Evolutionary conservation across 2,797 vertebrate genomes (phyloP), one percentile per base, ranked within the genome.

Genomic region (Columba guinea): DNA sequence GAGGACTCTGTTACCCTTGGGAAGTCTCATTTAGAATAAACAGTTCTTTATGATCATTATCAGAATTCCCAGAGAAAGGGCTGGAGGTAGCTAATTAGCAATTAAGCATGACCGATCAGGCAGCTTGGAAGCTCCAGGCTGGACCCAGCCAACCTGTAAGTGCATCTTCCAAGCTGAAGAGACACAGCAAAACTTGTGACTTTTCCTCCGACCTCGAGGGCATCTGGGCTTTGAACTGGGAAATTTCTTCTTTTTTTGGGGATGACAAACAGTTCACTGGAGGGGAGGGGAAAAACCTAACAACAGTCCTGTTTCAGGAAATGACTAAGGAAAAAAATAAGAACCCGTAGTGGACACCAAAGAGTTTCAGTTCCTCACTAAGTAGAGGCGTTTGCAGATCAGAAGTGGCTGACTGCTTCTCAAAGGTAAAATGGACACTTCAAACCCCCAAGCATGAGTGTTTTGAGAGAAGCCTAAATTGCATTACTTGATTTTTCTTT

Each of bases 11-110:
- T 95, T 96, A 92, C 83, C 88, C 94, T 96, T 34, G 28, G 87
- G 95, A 96, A 84, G 90, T 84, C 79, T 93, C 71, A 75, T 91
- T 90, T 96, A 91, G 84, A 94, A 94, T 97, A 97, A 97, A 97
- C 84, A 96, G 76, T 87, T 91, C 81, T 93, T 95, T 84, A 70
- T 85, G 87, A 82, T 74, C 73, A 79, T 91, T 88, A 91, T 74
- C 32, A 13, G 70, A 81, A 94, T 65, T 94, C 70, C 73, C 84
- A 95, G 69, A 82, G 92, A 95, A 93, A 80, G 28, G 39, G 86
- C 64, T 71, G 90, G 80, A 68, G 37, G n/a, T 78, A 93, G 75
- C 81, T 71, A 94, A 94, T 95, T 93, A 95, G 89, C 75, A 87
- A n/a, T 74, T 84, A 95, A 92, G 60, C 81, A 76, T 83, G 79